Percentiles rank a stretch among this genome's conserved stretches.
Conservation (phyloP, 2,113 vertebrate species). For the Oriolus oriolus region DNA sequence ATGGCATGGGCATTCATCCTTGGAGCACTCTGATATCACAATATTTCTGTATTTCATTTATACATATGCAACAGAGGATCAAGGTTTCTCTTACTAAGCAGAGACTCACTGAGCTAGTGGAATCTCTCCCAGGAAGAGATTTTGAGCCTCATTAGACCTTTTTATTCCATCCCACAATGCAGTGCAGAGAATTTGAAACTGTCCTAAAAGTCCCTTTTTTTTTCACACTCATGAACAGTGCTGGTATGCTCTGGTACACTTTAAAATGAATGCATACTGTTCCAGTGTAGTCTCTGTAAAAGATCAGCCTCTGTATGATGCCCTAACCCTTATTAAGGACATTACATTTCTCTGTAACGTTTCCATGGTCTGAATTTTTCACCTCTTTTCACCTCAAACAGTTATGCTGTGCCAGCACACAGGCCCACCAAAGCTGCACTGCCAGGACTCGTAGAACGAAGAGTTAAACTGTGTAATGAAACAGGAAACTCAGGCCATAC, state of each 20-base stretch:
- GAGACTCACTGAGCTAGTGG: neutral
- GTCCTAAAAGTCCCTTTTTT: neutral
- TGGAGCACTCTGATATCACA: neutral
- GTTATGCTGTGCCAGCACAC: neutral
- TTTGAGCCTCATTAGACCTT: neutral
- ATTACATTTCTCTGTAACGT: neutral
- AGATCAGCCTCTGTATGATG: neutral
- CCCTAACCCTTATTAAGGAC: neutral
- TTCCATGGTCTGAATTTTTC: neutral
- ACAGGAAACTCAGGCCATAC: neutral
- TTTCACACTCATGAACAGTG: neutral
- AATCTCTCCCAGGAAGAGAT: neutral
- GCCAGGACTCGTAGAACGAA: neutral
- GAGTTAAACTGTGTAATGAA: neutral
- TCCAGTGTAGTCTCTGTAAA: neutral
- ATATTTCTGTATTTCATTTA: neutral
- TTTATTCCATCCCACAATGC: neutral
- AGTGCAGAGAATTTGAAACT: neutral
- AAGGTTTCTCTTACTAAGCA: neutral
- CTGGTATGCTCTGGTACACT: neutral
- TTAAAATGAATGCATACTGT: neutral
- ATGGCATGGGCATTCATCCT: neutral
- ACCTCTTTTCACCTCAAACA: neutral
- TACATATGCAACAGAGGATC: neutral
- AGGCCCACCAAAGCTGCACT: neutral